Evolutionary conservation across 2,888 invertebrate genomes (phyloP), one percentile per base, ranked within the genome.

Genomic region (Philaethria dido): DNA sequence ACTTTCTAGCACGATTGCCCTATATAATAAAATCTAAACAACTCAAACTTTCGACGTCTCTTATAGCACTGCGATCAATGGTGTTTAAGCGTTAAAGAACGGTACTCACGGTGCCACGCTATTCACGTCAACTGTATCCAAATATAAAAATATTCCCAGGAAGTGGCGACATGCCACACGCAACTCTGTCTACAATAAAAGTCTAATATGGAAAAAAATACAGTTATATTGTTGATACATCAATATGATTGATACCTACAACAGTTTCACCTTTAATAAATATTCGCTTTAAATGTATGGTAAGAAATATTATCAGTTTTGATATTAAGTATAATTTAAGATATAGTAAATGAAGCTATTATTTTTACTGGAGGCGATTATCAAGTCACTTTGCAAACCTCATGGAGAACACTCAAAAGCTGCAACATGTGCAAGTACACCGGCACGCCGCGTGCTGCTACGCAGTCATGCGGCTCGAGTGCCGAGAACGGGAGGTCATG

Each of bases 1-100:
- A 86, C 89, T 91, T 91, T 91, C 90, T 79, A 71, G 79, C 89
- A 89, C 88, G 89, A 86, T 74, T 80, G 86, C 75, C 85, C 87
- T 81, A 85, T 87, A 83, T 82, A 79, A 73, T 74, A 76, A 75
- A 79, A 78, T 81, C 77, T 73, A 75, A 74, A 76, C 79, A 78
- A 84, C 81, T 84, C 78, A 78, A 78, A 84, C 81, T 84, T 85
- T 82, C 83, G 78, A 81, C 78, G 72, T 62, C 52, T 42, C 36
- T 59, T 64, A 64, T 66, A 72, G 69, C 65, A 66, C 66, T 45
- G 45, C 55, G 42, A 66, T 66, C 50, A 64, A 66, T 66, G 59
- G 55, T 25, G 42, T 62, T 64, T 62, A 63, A 54, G 64, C 55
- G 62, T 60, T 54, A 25, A 44, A 44, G 57, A 64, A 54, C 63